Conservation (phyloP, 2,797 vertebrate species). For the Galago senegalensis region DNA sequence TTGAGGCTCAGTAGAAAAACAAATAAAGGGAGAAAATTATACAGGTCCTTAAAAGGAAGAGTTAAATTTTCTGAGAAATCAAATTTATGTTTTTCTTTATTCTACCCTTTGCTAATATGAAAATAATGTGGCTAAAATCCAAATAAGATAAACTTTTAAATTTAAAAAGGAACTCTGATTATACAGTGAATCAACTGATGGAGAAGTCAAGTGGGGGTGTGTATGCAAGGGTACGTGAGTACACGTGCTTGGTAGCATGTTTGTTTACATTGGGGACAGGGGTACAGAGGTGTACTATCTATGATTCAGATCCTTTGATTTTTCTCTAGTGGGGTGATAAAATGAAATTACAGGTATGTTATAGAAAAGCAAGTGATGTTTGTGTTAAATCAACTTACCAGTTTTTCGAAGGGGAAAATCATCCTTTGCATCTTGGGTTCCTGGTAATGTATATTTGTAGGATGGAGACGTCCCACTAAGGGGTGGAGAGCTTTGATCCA, state of each 20-base stretch:
- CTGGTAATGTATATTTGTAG: constrained; percentile 96
- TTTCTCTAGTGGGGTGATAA: background rate
- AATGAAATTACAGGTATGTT: constrained; percentile 2
- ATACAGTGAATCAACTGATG: background rate
- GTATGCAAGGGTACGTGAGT: background rate
- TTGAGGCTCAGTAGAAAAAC: background rate
- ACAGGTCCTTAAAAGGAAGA: background rate
- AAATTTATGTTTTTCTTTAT: background rate
- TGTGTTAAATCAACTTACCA: constrained; percentile 90
- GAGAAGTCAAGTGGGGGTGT: background rate
- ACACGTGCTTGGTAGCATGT: accelerated
- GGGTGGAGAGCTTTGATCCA: constrained; percentile 99
- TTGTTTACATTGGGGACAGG: background rate
- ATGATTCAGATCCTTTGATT: background rate
- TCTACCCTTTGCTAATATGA: constrained; percentile 6
- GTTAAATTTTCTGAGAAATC: constrained; percentile 34
- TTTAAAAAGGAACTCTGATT: background rate
- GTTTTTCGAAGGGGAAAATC: constrained; percentile 99
- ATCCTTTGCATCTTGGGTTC: constrained; percentile 95
- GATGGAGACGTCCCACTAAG: constrained; percentile 96
- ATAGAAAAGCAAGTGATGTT: background rate
- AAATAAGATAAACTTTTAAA: constrained; percentile 43
- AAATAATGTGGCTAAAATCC: background rate
- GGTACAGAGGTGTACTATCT: background rate
- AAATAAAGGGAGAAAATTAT: background rate